Conservation (phyloP, 2,113 vertebrate species). For the Coptodon bakossiorum region DNA sequence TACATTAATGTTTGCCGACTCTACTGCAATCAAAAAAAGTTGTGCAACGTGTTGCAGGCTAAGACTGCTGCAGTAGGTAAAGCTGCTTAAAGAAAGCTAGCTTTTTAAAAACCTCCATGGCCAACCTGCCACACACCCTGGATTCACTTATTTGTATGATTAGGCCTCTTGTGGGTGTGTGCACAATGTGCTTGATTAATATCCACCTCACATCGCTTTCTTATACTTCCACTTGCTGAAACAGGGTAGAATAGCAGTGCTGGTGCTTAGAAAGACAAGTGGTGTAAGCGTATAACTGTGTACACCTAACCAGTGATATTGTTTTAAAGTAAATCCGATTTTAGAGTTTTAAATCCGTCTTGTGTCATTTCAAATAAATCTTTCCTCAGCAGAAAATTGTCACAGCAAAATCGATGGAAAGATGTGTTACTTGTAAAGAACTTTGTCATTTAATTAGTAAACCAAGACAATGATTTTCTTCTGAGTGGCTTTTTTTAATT, state of each 20-base stretch:
- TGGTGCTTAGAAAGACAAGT: background rate
- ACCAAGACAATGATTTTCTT: background rate
- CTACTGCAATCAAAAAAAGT: background rate
- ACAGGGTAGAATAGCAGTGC: background rate
- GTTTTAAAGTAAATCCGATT: background rate
- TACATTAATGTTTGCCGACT: accelerated
- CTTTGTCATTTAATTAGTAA: background rate
- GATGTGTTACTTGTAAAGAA: background rate
- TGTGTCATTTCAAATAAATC: background rate
- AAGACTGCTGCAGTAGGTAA: background rate
- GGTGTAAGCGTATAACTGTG: background rate
- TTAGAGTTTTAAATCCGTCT: background rate
- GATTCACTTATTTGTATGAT: background rate
- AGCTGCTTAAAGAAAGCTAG: background rate
- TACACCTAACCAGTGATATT: background rate
- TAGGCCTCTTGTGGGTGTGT: background rate
- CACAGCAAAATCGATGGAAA: background rate
- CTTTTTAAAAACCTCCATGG: background rate
- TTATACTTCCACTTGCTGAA: background rate
- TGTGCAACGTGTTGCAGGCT: background rate
- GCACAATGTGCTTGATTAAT: background rate
- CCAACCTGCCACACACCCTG: no score
- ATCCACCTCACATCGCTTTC: background rate
- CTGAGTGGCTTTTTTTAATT: background rate
- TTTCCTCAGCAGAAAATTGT: background rate